phyloP scores from a whole-genome alignment of 2,888 invertebrate genomes.

The Xylota segnis region DNA sequence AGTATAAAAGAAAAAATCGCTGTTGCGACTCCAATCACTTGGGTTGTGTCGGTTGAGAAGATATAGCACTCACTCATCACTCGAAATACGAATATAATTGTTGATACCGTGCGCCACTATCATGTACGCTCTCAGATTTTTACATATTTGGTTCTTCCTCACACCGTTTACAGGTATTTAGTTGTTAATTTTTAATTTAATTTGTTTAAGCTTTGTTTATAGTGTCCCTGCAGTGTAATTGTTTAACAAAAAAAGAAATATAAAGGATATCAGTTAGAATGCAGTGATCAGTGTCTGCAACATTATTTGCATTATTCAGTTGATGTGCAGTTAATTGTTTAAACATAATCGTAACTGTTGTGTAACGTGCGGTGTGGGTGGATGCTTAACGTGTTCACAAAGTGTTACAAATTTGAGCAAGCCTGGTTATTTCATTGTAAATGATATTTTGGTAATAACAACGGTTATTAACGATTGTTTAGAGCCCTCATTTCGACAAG shows the following conservation, averaged over 20 bases:
- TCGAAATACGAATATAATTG: not conserved
- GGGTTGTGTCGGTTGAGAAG: slow-evolving; percentile 25
- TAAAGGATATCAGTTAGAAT: no score
- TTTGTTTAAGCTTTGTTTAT: not conserved
- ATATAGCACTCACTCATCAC: no score
- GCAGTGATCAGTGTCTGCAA: not conserved
- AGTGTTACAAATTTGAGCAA: slow-evolving; percentile 17
- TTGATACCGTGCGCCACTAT: not conserved
- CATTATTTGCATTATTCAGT: not conserved
- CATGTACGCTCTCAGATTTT: slow-evolving; percentile 54
- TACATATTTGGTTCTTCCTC: slow-evolving; percentile 55
- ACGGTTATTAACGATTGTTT: not conserved
- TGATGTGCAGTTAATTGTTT: not conserved
- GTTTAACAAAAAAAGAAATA: not conserved
- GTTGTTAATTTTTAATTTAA: slow-evolving; percentile 2
- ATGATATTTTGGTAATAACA: not conserved
- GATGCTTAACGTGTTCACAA: slow-evolving; percentile 27
- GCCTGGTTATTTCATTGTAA: not conserved
- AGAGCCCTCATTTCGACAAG: not conserved
- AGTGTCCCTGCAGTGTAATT: no score
- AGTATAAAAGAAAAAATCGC: slow-evolving; percentile 33
- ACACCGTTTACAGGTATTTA: slow-evolving; percentile 65
- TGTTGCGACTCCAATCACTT: slow-evolving; percentile 23
- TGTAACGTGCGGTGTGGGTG: slow-evolving; percentile 17
- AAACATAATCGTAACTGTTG: slow-evolving; percentile 9